A percentile compares a stretch with the other conserved stretches of the same genome.
Evolutionary conservation across 1,140 invertebrate species (phyloP).

Genomic region (Grapholita molesta): DNA sequence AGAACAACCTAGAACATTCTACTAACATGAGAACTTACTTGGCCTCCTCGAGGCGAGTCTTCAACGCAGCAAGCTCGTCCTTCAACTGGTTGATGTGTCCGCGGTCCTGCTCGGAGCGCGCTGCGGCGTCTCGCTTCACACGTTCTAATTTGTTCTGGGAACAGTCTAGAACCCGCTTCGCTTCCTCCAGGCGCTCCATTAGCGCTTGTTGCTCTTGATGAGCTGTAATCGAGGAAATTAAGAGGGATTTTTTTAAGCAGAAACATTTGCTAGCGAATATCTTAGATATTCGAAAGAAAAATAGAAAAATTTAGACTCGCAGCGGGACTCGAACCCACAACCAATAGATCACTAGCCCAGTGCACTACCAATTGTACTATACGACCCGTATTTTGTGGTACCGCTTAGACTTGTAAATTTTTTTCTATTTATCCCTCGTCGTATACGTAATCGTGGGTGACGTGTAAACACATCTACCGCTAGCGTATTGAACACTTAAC

Average conservation of each 20-base stretch:
- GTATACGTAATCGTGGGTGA: too few relatives aligned
- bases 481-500: too few relatives aligned
- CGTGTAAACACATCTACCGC: too few relatives aligned
- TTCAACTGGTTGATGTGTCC: slow-evolving; percentile 84
- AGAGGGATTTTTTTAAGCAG: not conserved
- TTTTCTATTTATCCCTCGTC: too few relatives aligned
- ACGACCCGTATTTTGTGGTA: too few relatives aligned
- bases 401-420: too few relatives aligned
- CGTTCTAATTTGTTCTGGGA: slow-evolving; percentile 85
- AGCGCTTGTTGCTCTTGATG: slow-evolving; percentile 92
- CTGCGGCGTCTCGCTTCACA: slow-evolving; percentile 82
- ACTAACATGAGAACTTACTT: slow-evolving; percentile 71
- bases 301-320: too few relatives aligned
- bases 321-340: too few relatives aligned
- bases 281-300: not conserved
- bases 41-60: slow-evolving; percentile 83
- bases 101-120: slow-evolving; percentile 85
- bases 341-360: too few relatives aligned
- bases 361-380: too few relatives aligned
- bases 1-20: slow-evolving; percentile 80
- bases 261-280: too few relatives aligned
- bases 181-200: slow-evolving; percentile 85
- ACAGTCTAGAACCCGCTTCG: slow-evolving; percentile 84
- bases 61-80: slow-evolving; percentile 84
- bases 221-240: slow-evolving; percentile 76